Percentiles rank a stretch among this genome's conserved stretches.
Evolutionary conservation across 2,113 vertebrate genomes (phyloP).

Genomic region (Prunella fulvescens): DNA sequence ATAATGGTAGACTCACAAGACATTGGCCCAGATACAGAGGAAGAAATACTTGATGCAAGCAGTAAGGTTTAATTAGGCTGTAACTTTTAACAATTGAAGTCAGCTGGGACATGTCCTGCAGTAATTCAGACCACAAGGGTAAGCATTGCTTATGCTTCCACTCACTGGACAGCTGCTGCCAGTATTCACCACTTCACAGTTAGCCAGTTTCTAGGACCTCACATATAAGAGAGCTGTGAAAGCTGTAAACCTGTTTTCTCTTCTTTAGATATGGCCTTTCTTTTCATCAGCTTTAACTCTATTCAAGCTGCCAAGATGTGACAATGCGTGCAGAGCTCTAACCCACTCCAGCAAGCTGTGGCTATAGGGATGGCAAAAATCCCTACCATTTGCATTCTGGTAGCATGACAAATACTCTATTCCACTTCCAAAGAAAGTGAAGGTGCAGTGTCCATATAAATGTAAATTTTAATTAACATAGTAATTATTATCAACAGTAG

Average conservation of each 20-base stretch:
- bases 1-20: not conserved
- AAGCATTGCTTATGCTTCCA: not conserved
- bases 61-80: not conserved
- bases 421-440: not conserved
- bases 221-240: not conserved
- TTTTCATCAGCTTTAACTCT: not conserved
- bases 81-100: conserved; percentile 2
- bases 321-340: not conserved
- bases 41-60: not conserved
- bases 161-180: conserved; percentile 2
- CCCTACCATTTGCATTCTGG: not conserved
- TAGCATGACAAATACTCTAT: not conserved
- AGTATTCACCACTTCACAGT: not conserved
- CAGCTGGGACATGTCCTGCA: not conserved
- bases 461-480: not conserved
- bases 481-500: not conserved
- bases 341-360: not conserved
- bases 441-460: not conserved
- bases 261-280: not conserved
- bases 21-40: not conserved
- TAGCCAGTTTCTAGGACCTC: not conserved
- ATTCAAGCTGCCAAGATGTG: not conserved
- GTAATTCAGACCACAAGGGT: not conserved
- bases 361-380: not conserved
- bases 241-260: not conserved